Evolutionary conservation across 2,113 vertebrate species (phyloP).

Genomic region (Athene noctua): DNA sequence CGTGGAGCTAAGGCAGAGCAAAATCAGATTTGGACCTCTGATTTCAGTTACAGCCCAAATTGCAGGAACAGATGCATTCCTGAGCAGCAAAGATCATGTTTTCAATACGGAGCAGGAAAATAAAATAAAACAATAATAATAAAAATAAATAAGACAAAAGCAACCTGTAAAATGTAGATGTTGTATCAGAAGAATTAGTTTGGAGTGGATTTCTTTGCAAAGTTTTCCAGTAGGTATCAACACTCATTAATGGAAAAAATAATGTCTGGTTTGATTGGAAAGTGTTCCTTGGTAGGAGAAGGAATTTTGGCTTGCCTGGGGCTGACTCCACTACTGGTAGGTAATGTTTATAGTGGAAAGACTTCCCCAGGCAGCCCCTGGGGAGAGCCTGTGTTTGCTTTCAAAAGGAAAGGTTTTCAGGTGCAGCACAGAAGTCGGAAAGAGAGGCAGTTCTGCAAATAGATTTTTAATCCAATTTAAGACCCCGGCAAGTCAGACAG

Average conservation of each 20-base stretch:
- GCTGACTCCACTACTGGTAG: conserved; percentile 47
- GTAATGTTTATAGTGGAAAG: conserved; percentile 63
- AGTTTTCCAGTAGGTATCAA: conserved; percentile 58
- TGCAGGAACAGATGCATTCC: conserved; percentile 52
- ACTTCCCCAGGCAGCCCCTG: conserved; percentile 47
- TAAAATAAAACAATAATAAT: background rate
- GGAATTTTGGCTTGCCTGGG: conserved; percentile 57
- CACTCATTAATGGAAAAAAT: conserved; percentile 60
- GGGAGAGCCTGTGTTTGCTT: conserved; percentile 49
- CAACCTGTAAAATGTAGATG: accelerated
- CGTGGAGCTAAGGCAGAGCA: background rate
- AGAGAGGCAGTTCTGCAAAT: background rate
- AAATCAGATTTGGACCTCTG: background rate
- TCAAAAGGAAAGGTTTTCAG: conserved; percentile 57
- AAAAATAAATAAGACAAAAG: background rate
- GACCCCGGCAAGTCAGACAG: accelerated
- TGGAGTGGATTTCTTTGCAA: background rate
- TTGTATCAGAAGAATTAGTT: background rate
- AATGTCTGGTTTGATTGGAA: conserved; percentile 54
- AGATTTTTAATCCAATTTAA: conserved; percentile 56
- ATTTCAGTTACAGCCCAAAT: conserved; percentile 22
- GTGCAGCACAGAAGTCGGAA: conserved; percentile 56
- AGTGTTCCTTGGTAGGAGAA: conserved; percentile 34
- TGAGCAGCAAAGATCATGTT: background rate
- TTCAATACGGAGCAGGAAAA: background rate